Base-by-base conservation (phyloP, 1,140 invertebrate species). In the Caenorhabditis tropicalis region DNA sequence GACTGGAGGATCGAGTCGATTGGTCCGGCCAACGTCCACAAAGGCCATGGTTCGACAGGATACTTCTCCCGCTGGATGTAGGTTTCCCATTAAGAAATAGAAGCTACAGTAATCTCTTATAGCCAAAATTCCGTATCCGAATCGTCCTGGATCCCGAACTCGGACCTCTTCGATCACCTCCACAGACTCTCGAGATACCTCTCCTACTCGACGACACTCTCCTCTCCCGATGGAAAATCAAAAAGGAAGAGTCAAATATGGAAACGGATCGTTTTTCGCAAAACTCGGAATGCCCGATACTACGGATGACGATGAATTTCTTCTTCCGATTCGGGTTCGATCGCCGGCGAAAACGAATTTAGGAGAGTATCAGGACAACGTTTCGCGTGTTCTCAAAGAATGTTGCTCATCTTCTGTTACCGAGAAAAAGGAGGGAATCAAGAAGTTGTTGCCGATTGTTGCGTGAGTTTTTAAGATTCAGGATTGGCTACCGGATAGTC, bases 391-490 rank as follows among this genome's bases (percentile, higher is more conserved):
- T 74, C n/a, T 74, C 15, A 74, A 74, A 24, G 65, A 74, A 24
- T 74, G 65, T 43, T 74, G 65, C 21, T 74, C 65, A 33, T 74
- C 65, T 7, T 74, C 65, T 2, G 65, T 74, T 0, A 27, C 65
- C n/a, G 65, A 74, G 21, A 74, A 74, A 24, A 74, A 74, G 65
- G 65, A 74, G 1, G 65, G 65, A 43, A 74, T 74, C 36, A 74
- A 74, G 36, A 74, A 74, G 36, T 43, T 74, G 65, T 43, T 74
- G 65, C 65, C 65, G 0, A 46, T 74, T 24, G 65, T 74, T 15
- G 29, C 65, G 65, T 74, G 21, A 74, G 65, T 74, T 19, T 74
- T 10, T 7, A 19, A 43, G 43, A 21, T 74, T 10, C 19, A 74
- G 6, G 7, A 56, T 6, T 51, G 5, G 0, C n/a, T n/a, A n/a